Conservation (phyloP, 2,888 invertebrate genomes). For the Ormyrus rosae region DNA sequence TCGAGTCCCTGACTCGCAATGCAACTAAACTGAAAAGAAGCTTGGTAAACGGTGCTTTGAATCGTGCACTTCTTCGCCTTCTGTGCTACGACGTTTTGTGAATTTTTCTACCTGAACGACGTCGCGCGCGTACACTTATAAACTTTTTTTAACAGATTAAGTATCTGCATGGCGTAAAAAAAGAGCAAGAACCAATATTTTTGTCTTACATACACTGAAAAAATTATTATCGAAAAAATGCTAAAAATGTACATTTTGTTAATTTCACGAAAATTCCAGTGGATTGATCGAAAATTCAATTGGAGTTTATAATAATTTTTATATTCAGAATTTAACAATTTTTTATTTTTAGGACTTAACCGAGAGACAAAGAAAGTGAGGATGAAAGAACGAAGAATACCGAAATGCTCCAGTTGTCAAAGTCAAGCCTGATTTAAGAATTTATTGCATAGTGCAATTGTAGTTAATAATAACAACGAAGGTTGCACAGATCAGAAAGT, state of each 20-base stretch:
- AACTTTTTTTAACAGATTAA: conserved; percentile 26
- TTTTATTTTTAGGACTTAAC: conserved; percentile 60
- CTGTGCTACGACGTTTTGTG: no score
- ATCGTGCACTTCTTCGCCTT: no score
- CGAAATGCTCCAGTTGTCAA: conserved; percentile 60
- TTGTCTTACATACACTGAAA: no score
- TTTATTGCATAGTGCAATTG: neutral
- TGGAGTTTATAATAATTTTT: no score
- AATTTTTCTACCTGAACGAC: neutral
- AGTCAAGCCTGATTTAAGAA: conserved; percentile 26
- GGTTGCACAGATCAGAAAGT: neutral
- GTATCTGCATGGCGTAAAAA: neutral
- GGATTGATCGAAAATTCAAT: no score
- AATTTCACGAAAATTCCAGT: neutral
- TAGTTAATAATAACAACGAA: neutral
- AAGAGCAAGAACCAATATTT: no score
- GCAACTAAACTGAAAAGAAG: neutral
- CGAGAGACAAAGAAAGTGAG: conserved; percentile 50
- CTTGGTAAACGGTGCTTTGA: neutral
- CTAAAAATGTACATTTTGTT: neutral
- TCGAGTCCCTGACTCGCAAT: neutral
- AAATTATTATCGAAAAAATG: no score
- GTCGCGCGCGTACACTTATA: neutral
- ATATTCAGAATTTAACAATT: neutral
- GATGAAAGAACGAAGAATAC: conserved; percentile 55